A percentile compares a stretch with the other conserved stretches of the same genome.
phyloP scores from a whole-genome alignment of 2,797 vertebrate genomes.

The Loriculus beryllinus region DNA sequence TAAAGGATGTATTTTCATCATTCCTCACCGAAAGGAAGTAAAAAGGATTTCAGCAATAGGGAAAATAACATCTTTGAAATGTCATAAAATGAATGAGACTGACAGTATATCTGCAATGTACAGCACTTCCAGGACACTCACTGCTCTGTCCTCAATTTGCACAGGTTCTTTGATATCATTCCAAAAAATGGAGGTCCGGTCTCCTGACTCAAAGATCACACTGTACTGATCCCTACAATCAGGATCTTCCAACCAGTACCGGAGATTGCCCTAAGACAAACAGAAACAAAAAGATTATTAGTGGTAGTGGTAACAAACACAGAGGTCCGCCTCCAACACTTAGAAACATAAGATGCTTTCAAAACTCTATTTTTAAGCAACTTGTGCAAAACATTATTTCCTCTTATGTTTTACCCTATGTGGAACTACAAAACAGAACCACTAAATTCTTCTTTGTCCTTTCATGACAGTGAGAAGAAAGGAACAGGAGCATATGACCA shows the following conservation, averaged over 20 bases:
- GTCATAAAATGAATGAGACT: neutral
- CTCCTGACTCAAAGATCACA: slow-evolving; percentile 97
- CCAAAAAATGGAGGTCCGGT: slow-evolving; percentile 91
- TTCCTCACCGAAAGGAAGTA: neutral
- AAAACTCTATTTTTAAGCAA: neutral
- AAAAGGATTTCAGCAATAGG: neutral
- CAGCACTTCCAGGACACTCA: slow-evolving; percentile 70
- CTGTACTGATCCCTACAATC: slow-evolving; percentile 98
- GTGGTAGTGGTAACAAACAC: neutral
- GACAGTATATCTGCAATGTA: neutral
- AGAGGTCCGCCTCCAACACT: neutral
- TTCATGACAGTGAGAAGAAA: neutral
- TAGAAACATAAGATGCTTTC: neutral
- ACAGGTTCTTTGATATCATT: slow-evolving; percentile 96
- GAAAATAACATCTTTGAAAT: neutral
- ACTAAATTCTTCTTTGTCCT: neutral
- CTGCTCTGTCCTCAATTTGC: slow-evolving; percentile 91
- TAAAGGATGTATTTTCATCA: neutral
- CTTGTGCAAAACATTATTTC: neutral
- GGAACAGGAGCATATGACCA: neutral
- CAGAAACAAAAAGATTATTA: neutral
- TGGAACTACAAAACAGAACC: neutral
- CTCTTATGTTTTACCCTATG: neutral
- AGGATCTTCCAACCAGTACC: slow-evolving; percentile 95
- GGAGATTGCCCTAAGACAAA: slow-evolving; percentile 87